Base-by-base conservation (phyloP, 2,113 vertebrate species). In the Redunca redunca region DNA sequence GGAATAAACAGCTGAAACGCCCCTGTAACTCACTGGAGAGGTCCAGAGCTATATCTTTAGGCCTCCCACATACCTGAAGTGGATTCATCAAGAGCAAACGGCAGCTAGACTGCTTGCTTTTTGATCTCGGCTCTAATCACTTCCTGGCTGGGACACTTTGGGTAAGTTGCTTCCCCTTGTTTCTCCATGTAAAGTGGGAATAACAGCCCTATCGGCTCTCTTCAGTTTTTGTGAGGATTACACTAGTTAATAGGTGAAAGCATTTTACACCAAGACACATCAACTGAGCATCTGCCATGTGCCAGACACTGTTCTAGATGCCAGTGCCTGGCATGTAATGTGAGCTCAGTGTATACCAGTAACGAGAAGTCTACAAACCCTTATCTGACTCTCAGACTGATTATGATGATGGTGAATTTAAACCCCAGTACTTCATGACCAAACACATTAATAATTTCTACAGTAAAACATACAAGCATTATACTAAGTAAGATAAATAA, bases 381-480 rank as follows among this genome's bases (percentile, higher is more conserved):
- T 94, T 55, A 89, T 64, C 78, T 48, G 78, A 80, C 2, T 55
- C 17, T 74, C 25, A 43, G 46, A 57, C 33, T 88, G 23, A 52
- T 74, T 48, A 85, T 40, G 6, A 64, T 26, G 43, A 86, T 77
- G 33, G 55, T 60, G 25, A 77, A 60, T 87, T 92, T 87, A 85
- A 97, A 71, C 1, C 60, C 7, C 5, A 48, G 19, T 82, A 82
- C 15, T 96, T n/a, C 2, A n/a, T 25, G 28, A 74, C 46, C 30
- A 95, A 88, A 90, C 23, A 77, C 11, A 50, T 60, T 21, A 88
- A 57, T 81, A 96, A 96, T 40, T 94, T 92, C 53, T 95, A 67
- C 19, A 86, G 82, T 53, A 90, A 97, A 97, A 96, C 4, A 89
- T 74, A 83, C 11, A 58, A 83, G 88, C 46, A 80, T 58, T 26